Percentiles rank a stretch among this genome's conserved stretches.
These are phyloP conservation scores for Cydia strobilella DNA, from an alignment of 1,140 invertebrate genomes.

Conservation along the genomic window DNA sequence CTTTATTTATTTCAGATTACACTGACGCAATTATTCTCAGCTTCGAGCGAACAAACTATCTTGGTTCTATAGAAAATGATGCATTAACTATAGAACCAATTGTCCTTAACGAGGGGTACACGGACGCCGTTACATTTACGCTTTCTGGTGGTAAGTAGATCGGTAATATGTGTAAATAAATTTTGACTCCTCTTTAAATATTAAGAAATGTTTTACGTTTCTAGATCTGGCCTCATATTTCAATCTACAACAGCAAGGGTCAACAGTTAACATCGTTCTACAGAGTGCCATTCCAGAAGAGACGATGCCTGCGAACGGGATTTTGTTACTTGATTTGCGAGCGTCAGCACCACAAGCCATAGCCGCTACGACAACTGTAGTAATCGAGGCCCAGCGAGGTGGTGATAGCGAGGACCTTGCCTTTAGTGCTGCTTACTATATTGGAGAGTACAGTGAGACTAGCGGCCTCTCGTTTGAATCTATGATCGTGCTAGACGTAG, in stretches of 20 bases:
- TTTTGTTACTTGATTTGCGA: neutral
- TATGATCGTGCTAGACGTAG: neutral
- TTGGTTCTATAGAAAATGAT: too few species aligned
- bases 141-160: too few species aligned
- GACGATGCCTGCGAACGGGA: neutral
- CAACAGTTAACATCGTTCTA: neutral
- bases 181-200: too few species aligned
- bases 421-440: constrained; percentile 1
- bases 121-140: too few species aligned
- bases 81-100: too few species aligned
- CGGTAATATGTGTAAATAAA: too few species aligned
- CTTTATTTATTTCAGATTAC: too few species aligned
- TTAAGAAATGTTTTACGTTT: too few species aligned
- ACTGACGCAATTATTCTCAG: too few species aligned
- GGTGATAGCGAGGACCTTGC: neutral
- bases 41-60: too few species aligned
- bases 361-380: neutral
- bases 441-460: neutral
- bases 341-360: neutral
- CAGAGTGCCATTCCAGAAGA: neutral
- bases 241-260: neutral
- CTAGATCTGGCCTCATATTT: constrained; percentile 5
- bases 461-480: neutral
- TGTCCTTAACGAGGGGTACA: too few species aligned
- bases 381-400: neutral